Evolutionary conservation across 2,113 vertebrate genomes (phyloP).

Genomic region (Dinomys branickii): DNA sequence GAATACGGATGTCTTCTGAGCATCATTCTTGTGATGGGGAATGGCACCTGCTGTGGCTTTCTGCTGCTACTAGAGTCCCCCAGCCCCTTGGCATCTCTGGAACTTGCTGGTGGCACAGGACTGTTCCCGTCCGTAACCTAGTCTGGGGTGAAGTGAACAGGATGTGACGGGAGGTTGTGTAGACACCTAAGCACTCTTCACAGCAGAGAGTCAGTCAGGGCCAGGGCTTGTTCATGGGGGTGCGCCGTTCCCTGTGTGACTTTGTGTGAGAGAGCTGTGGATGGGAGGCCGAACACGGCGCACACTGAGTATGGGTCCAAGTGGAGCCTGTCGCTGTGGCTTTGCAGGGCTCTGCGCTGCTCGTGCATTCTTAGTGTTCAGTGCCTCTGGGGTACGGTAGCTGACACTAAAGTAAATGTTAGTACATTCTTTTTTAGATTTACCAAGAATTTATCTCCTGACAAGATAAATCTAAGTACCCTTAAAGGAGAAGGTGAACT

Average conservation of each 20-base stretch:
- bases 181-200: background rate
- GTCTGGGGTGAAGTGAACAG: background rate
- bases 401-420: conserved; percentile 21
- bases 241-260: background rate
- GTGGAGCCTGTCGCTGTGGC: background rate
- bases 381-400: background rate
- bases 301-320: background rate
- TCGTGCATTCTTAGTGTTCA: background rate
- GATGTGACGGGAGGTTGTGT: background rate
- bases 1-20: background rate
- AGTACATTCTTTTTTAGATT: conserved; percentile 89
- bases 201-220: background rate
- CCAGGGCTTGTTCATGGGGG: background rate
- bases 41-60: background rate
- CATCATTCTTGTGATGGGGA: background rate
- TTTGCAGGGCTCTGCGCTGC: background rate
- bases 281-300: background rate
- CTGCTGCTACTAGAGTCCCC: background rate
- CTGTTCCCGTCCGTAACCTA: background rate
- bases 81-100: background rate
- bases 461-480: conserved; percentile 99
- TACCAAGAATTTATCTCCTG: conserved; percentile 99
- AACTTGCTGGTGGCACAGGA: background rate
- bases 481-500: conserved; percentile 98
- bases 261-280: background rate